Percentiles rank a stretch among this genome's conserved stretches.
phyloP scores from a whole-genome alignment of 2,113 vertebrate genomes.

The Melanostigma gelatinosum region DNA sequence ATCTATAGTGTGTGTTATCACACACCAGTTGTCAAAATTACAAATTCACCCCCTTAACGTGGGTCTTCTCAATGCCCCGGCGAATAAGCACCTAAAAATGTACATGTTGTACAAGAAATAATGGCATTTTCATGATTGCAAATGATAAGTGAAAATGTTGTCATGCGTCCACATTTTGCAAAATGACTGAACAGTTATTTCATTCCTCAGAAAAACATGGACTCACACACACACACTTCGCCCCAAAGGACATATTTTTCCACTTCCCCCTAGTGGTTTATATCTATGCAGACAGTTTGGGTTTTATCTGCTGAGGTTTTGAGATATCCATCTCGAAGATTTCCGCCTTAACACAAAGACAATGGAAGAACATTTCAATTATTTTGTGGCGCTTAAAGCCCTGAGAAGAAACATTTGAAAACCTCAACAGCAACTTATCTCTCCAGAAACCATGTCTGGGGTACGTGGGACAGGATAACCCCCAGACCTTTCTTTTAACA shows the following conservation, averaged over 20 bases:
- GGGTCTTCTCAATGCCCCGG: background rate
- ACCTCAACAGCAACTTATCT: conserved; percentile 55
- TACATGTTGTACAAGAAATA: background rate
- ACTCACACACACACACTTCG: too few species aligned
- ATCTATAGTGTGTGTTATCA: background rate
- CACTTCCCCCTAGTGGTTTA: conserved; percentile 32
- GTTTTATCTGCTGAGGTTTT: conserved; percentile 52
- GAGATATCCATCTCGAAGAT: conserved; percentile 48
- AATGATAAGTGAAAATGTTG: background rate
- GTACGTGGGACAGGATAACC: conserved; percentile 33
- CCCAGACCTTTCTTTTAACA: conserved; percentile 23
- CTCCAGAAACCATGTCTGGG: conserved; percentile 46
- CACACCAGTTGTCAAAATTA: background rate
- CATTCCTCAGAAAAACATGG: conserved; percentile 1
- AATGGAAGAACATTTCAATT: conserved; percentile 49
- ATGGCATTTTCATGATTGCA: background rate
- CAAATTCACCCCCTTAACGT: background rate
- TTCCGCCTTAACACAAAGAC: conserved; percentile 44
- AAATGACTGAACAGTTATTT: conserved; percentile 12
- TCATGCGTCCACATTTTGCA: background rate
- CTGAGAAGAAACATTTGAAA: conserved; percentile 57
- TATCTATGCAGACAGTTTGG: conserved; percentile 27
- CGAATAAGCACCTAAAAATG: background rate
- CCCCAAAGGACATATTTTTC: conserved; percentile 47
- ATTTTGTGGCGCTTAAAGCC: conserved; percentile 33